phyloP scores from a whole-genome alignment of 2,113 vertebrate species.

The Propithecus coquereli region DNA sequence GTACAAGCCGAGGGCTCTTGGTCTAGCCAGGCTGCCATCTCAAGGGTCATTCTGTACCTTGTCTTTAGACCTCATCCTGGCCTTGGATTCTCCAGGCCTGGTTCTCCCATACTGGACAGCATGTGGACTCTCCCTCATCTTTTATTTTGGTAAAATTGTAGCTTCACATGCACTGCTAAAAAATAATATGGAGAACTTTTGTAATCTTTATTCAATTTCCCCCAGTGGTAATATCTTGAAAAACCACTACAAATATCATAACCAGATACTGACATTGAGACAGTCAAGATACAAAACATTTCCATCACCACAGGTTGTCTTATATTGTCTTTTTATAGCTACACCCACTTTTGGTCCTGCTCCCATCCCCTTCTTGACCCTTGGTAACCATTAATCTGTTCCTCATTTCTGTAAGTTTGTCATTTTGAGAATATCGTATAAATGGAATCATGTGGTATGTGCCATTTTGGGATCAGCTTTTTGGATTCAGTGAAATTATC shows the following conservation, averaged over 20 bases:
- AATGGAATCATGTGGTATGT: background rate
- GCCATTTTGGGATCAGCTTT: background rate
- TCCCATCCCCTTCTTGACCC: too few species aligned
- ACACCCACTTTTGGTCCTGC: too few species aligned
- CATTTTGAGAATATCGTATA: too few species aligned
- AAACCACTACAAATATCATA: too few species aligned
- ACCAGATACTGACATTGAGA: too few species aligned
- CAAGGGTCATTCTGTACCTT: background rate
- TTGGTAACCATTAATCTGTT: too few species aligned
- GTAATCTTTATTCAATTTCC: too few species aligned
- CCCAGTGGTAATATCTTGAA: too few species aligned
- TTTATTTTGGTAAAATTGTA: background rate
- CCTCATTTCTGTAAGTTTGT: too few species aligned
- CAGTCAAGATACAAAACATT: too few species aligned
- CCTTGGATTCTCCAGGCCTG: background rate
- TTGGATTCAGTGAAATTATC: background rate
- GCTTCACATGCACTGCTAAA: background rate
- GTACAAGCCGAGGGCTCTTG: background rate
- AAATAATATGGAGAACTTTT: background rate
- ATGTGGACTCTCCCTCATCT: background rate
- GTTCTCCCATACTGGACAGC: background rate
- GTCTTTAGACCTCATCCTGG: background rate
- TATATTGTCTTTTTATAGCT: too few species aligned
- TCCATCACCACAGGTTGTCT: too few species aligned
- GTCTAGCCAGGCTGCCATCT: background rate